These are phyloP conservation scores for Nymphalis urticae DNA, from an alignment of 2,888 invertebrate species.

Conservation along the genomic window DNA sequence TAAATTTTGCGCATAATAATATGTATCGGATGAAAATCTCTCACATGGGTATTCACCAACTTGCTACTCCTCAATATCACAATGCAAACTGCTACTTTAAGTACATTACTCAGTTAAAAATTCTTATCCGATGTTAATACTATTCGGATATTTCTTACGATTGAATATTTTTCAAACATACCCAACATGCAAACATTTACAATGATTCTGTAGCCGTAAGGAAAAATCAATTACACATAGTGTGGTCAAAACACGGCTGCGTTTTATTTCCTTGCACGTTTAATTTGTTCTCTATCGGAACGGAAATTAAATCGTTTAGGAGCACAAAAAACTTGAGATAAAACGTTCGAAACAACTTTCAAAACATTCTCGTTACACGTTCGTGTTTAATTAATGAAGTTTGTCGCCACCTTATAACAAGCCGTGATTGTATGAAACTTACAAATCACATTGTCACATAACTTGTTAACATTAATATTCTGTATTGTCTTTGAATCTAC, in stretches of 20 bases:
- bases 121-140: too few relatives aligned
- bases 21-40: too few relatives aligned
- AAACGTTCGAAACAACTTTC: constrained; percentile 28
- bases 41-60: too few relatives aligned
- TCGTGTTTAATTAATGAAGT: constrained; percentile 8
- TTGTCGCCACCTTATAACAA: neutral
- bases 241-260: constrained; percentile 31
- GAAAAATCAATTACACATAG: constrained; percentile 29
- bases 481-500: too few relatives aligned
- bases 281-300: constrained; percentile 25
- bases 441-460: neutral
- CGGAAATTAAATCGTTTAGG: constrained; percentile 31
- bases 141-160: neutral
- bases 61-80: too few relatives aligned
- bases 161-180: neutral
- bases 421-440: neutral
- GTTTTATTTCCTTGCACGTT: constrained; percentile 33
- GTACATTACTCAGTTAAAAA: too few relatives aligned
- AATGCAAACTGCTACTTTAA: too few relatives aligned
- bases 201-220: constrained; percentile 22
- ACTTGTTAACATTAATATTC: too few relatives aligned
- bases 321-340: constrained; percentile 17
- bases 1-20: too few relatives aligned
- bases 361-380: constrained; percentile 11
- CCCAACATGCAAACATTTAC: constrained; percentile 1